A percentile compares a stretch with the other conserved stretches of the same genome.
These are phyloP conservation scores for Stichopus horrens DNA, from an alignment of 53 echinoderm and acorn worm species.

Conservation along the genomic window DNA sequence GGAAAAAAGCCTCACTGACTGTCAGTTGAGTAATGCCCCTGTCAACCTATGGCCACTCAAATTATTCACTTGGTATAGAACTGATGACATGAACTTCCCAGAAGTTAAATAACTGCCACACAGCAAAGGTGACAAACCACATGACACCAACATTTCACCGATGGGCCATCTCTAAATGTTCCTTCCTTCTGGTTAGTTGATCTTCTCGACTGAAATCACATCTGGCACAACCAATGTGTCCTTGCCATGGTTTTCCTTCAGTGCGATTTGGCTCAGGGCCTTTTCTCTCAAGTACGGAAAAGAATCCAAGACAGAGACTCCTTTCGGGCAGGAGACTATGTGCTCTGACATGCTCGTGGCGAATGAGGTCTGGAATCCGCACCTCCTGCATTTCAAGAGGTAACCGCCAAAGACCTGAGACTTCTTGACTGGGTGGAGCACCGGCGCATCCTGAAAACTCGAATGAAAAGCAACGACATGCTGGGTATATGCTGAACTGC, in stretches of 20 bases:
- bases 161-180: no score
- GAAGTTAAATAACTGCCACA: no score
- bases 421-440: slow-evolving; percentile 36
- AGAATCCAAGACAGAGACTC: slow-evolving; percentile 27
- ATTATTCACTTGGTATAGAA: no score
- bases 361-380: slow-evolving; percentile 24
- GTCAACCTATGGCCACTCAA: no score
- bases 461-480: slow-evolving; percentile 39
- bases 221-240: background rate
- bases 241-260: background rate
- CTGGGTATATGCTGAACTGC: slow-evolving; percentile 33
- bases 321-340: slow-evolving; percentile 26
- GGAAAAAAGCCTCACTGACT: no score
- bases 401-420: slow-evolving; percentile 21
- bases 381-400: slow-evolving; percentile 23
- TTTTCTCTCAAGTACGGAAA: slow-evolving; percentile 4
- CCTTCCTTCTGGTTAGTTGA: background rate
- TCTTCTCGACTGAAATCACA: slow-evolving; percentile 4
- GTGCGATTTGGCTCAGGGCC: slow-evolving; percentile 26
- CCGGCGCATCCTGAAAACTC: slow-evolving; percentile 40
- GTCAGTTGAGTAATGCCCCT: no score
- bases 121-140: no score
- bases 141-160: no score
- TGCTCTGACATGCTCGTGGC: slow-evolving; percentile 40
- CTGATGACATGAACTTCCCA: no score